A percentile compares a stretch with the other conserved stretches of the same genome.
Conservation (phyloP, 2,888 invertebrate genomes). For the Geotrupes spiniger region DNA sequence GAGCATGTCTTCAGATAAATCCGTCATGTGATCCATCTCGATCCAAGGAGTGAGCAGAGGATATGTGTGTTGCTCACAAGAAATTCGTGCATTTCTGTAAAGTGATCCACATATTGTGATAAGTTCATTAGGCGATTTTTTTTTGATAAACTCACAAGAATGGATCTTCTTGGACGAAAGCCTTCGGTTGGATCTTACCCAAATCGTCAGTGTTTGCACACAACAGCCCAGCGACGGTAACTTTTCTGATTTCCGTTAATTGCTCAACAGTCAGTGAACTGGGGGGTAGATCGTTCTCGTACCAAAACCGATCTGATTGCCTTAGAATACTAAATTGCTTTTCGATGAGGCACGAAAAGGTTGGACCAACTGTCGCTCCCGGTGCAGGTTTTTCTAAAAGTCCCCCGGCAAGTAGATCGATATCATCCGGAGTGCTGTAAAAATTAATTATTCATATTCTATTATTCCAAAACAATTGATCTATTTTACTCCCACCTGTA, state of each 20-base stretch:
- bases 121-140: background rate
- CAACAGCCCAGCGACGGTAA: constrained; percentile 73
- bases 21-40: constrained; percentile 63
- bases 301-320: constrained; percentile 91
- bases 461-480: background rate
- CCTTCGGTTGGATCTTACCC: constrained; percentile 75
- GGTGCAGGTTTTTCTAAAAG: constrained; percentile 75
- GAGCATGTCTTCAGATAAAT: constrained; percentile 68
- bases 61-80: constrained; percentile 68
- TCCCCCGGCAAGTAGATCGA: constrained; percentile 83
- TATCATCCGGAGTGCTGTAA: constrained; percentile 66
- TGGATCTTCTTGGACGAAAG: constrained; percentile 80
- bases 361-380: constrained; percentile 83
- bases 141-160: constrained; percentile 65
- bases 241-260: constrained; percentile 75
- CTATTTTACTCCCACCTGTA: constrained; percentile 56
- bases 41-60: constrained; percentile 71
- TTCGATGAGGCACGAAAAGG: constrained; percentile 82
- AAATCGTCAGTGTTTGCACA: constrained; percentile 73
- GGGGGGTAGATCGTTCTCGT: constrained; percentile 90
- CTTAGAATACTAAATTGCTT: constrained; percentile 79
- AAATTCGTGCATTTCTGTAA: constrained; percentile 66
- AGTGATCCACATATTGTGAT: constrained; percentile 7
- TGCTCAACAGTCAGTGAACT: constrained; percentile 77
- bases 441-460: constrained; percentile 1